phyloP scores from a whole-genome alignment of 1,140 invertebrate genomes.

The Microplitis demolitor region DNA sequence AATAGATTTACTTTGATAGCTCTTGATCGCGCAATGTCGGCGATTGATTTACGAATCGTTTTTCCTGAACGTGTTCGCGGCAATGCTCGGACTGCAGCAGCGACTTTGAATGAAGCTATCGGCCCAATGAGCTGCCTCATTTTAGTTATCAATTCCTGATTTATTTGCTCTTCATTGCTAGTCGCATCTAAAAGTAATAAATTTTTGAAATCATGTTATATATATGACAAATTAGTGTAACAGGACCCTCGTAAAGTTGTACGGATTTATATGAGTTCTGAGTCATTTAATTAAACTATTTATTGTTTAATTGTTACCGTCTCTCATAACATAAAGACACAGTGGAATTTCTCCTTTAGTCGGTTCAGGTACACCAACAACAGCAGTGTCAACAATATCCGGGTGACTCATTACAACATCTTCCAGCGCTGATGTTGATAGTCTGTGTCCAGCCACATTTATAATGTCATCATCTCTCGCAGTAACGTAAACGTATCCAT shows the following conservation, averaged over 20 bases:
- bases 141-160: constrained; percentile 70
- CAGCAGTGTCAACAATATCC: constrained; percentile 81
- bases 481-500: constrained; percentile 86
- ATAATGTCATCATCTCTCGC: constrained; percentile 95
- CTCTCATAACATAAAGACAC: constrained; percentile 79
- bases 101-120: constrained; percentile 83
- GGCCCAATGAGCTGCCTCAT: constrained; percentile 85
- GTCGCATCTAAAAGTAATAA: constrained; percentile 53
- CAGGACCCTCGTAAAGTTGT: too few species aligned
- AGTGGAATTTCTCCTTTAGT: constrained; percentile 90
- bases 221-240: too few species aligned
- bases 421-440: constrained; percentile 87
- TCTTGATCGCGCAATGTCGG: constrained; percentile 80
- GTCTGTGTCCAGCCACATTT: constrained; percentile 89
- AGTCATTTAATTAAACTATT: not conserved
- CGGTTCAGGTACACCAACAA: constrained; percentile 85
- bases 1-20: constrained; percentile 67
- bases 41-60: constrained; percentile 83
- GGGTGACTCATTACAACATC: constrained; percentile 85
- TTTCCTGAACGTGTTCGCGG: constrained; percentile 81
- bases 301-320: constrained; percentile 36
- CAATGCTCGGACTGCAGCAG: constrained; percentile 75
- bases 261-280: too few species aligned
- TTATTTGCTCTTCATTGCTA: constrained; percentile 67
- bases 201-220: not conserved